Conservation (phyloP, 2,113 vertebrate species). For the Periophthalmus modestus region DNA sequence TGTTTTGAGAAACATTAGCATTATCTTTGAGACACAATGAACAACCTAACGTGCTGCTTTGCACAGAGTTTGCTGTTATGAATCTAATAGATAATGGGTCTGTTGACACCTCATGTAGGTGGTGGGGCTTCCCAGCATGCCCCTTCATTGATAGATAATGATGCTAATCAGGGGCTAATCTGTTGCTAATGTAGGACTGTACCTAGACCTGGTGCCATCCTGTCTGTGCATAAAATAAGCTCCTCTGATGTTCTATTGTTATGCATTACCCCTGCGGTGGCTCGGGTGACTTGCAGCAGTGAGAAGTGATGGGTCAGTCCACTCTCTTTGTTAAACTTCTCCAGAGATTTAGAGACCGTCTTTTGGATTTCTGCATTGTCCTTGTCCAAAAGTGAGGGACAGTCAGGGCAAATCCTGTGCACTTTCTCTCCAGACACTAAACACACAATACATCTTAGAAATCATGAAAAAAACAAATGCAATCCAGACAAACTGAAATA, state of each 20-base stretch:
- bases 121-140: no score
- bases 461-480: neutral
- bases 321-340: slow-evolving; percentile 72
- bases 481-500: neutral
- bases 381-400: neutral
- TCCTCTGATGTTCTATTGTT: neutral
- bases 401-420: slow-evolving; percentile 41
- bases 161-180: neutral
- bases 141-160: neutral
- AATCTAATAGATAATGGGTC: neutral
- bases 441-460: neutral
- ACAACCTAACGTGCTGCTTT: no score
- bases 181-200: neutral
- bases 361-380: slow-evolving; percentile 39
- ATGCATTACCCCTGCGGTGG: slow-evolving; percentile 44
- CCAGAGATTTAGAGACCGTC: slow-evolving; percentile 40
- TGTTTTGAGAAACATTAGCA: no score
- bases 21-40: no score
- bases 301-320: slow-evolving; percentile 59
- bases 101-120: neutral
- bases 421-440: slow-evolving; percentile 56
- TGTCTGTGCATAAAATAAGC: neutral
- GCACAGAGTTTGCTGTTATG: no score
- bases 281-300: slow-evolving; percentile 57
- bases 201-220: neutral